Conservation (phyloP, 2,888 invertebrate genomes). For the Cosmia pyralina region DNA sequence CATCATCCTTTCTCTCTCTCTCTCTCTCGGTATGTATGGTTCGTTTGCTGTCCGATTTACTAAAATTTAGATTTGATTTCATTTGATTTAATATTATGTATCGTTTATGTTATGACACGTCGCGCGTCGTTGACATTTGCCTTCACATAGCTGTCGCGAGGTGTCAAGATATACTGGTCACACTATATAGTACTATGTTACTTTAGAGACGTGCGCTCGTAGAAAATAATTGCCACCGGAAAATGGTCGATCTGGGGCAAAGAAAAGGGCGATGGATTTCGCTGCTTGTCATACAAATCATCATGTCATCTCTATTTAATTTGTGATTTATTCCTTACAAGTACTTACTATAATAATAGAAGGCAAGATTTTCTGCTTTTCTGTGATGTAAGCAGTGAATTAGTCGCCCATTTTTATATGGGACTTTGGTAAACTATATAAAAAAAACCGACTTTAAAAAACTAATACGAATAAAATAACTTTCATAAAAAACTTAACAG, state of each 20-base stretch:
- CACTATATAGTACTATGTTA: conserved; percentile 23
- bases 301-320: conserved; percentile 45
- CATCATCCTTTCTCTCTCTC: too few species aligned
- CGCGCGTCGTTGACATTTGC: not conserved
- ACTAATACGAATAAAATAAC: too few species aligned
- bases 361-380: conserved; percentile 11
- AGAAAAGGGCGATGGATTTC: conserved; percentile 45
- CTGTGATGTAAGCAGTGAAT: not conserved
- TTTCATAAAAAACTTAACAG: too few species aligned
- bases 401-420: not conserved
- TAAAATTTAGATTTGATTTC: too few species aligned
- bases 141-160: not conserved
- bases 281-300: conserved; percentile 36
- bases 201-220: conserved; percentile 43
- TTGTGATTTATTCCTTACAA: conserved; percentile 29
- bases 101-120: conserved; percentile 13
- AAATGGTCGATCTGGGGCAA: conserved; percentile 40
- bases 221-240: conserved; percentile 48
- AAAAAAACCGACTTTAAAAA: too few species aligned
- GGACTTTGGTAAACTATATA: not conserved
- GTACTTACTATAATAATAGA: not conserved
- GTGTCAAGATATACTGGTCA: conserved; percentile 9
- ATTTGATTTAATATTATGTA: too few species aligned
- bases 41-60: too few species aligned
- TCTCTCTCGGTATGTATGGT: too few species aligned